These are phyloP conservation scores for Stenichneumon culpator DNA, from an alignment of 2,888 invertebrate genomes.

Conservation along the genomic window DNA sequence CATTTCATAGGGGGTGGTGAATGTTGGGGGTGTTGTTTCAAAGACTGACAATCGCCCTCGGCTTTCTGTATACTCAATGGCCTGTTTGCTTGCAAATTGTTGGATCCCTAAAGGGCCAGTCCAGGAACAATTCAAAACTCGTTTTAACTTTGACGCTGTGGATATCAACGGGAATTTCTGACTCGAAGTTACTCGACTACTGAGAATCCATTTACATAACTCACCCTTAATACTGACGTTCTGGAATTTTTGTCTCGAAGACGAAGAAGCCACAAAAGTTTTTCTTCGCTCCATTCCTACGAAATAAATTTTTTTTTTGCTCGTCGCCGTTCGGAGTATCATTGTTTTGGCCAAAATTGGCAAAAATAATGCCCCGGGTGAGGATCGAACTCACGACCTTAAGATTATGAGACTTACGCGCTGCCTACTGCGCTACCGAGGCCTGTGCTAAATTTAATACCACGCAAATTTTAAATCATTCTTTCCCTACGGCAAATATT, in stretches of 20 bases:
- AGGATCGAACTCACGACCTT: constrained; percentile 97
- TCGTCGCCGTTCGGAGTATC: not conserved
- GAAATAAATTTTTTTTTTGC: not conserved
- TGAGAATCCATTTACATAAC: constrained; percentile 75
- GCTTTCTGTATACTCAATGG: constrained; percentile 73
- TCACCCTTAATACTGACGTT: constrained; percentile 49
- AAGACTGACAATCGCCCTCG: constrained; percentile 14
- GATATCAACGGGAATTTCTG: not conserved
- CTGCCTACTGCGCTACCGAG: constrained; percentile 75
- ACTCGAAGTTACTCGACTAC: not conserved
- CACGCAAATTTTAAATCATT: not conserved
- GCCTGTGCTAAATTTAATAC: constrained; percentile 30
- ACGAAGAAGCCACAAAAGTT: not conserved
- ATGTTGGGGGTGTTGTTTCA: not conserved
- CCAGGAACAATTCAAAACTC: constrained; percentile 80
- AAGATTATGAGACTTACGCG: constrained; percentile 84
- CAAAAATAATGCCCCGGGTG: constrained; percentile 90
- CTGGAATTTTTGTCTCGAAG: not conserved
- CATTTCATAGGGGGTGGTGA: not conserved
- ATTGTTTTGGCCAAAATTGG: constrained; percentile 37
- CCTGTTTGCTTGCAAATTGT: constrained; percentile 83
- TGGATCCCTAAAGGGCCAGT: constrained; percentile 80
- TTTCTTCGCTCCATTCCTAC: not conserved
- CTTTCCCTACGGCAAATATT: not conserved
- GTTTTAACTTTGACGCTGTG: constrained; percentile 78